Evolutionary conservation across 1,140 invertebrate genomes (phyloP), one percentile per base, ranked within the genome.

Genomic region (Eumeta japonica): DNA sequence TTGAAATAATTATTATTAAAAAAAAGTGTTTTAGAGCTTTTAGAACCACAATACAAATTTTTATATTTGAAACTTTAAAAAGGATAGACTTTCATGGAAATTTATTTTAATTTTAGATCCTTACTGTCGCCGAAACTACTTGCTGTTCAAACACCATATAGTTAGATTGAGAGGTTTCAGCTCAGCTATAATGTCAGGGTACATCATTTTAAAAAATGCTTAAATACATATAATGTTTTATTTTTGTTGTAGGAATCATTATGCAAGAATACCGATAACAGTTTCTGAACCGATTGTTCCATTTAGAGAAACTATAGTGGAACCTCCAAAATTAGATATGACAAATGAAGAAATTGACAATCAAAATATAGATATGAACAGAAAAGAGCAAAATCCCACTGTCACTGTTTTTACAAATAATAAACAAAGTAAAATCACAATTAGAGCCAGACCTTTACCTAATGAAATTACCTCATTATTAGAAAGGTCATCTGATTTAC

Each of bases 221-320:
- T 3, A 15, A 28, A 16, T 33, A 16, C 20, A 39, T 10, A 24
- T 7, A 24, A 43, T 37, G 33, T 36, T 48, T 44, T 37, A 30
- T 46, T 43, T 43, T 37, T 35, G 36, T 74, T 64, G 31, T 50
- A 77, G 75, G 39, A 75, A 77, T 30, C 82, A 85, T 48, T 96
- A 92, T 76, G 91, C 92, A 1, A 92, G 92, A 62, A 83, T 97
- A 38, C 85, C 92, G 24, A 78, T 99, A 7, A 86, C 87, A 47
- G 92, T 91, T 0, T 98, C 95, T 1, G 84, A 90, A 52, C 96
- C 96, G 0, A 98, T 98, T 48, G 94, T 99, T 2, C 90, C 95
- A 10, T 96, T 98, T 50, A 79, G 92, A 49, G 97, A 99, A 72
- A 99, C 95, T 0, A 82, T 97, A 41, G 83, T 98, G 0, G 79